Conservation (phyloP, 2,797 vertebrate genomes). For the Sebastes itinus region DNA sequence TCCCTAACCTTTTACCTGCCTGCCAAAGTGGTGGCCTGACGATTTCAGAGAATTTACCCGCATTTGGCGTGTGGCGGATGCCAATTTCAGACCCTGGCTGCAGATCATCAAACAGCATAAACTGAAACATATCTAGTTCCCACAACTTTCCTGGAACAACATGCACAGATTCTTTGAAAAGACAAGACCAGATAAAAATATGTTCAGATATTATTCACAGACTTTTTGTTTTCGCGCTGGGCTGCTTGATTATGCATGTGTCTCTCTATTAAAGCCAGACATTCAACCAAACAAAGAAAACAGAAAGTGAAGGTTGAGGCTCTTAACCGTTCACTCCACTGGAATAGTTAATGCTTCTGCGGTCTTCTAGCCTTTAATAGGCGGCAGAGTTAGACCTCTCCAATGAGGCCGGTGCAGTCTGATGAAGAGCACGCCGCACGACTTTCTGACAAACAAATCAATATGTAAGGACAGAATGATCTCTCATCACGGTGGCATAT, state of each 20-base stretch:
- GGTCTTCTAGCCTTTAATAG: constrained; percentile 52
- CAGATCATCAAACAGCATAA: constrained; percentile 8
- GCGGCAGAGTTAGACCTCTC: constrained; percentile 48
- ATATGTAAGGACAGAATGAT: constrained; percentile 58
- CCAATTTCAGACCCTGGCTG: not conserved
- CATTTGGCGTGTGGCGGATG: not conserved
- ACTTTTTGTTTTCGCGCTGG: constrained; percentile 12
- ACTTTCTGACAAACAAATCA: constrained; percentile 67
- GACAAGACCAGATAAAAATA: constrained; percentile 22
- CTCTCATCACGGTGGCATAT: constrained; percentile 55
- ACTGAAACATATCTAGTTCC: constrained; percentile 8
- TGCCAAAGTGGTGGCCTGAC: no score
- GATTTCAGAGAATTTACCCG: not conserved
- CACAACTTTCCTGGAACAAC: constrained; percentile 12
- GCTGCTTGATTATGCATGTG: constrained; percentile 26
- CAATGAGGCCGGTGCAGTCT: constrained; percentile 25
- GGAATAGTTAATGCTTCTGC: constrained; percentile 51
- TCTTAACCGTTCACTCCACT: constrained; percentile 41
- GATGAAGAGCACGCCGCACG: constrained; percentile 34
- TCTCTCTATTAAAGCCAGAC: constrained; percentile 44
- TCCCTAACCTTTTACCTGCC: no score
- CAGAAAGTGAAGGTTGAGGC: constrained; percentile 47
- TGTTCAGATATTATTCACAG: constrained; percentile 25
- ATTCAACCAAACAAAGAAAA: constrained; percentile 43
- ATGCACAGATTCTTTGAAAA: constrained; percentile 17